Evolutionary conservation across 2,797 vertebrate species (phyloP).

Genomic region (Acanthurus tractus): DNA sequence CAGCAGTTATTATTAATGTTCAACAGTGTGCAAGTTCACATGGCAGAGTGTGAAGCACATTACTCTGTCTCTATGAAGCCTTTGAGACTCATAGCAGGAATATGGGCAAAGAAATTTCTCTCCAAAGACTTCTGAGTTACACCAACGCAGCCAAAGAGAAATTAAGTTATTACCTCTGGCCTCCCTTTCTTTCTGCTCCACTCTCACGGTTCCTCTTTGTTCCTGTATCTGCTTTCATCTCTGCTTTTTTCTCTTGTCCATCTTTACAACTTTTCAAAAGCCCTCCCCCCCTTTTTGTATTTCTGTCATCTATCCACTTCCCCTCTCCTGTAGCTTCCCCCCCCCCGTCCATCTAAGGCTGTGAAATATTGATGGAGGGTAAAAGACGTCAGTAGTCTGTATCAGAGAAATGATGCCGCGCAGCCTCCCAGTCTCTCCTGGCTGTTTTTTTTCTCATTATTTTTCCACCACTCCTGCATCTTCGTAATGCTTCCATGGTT

Average conservation of each 20-base stretch:
- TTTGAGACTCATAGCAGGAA: neutral
- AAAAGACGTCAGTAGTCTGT: constrained; percentile 78
- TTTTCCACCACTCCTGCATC: constrained; percentile 47
- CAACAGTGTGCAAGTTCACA: constrained; percentile 2
- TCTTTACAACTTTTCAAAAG: constrained; percentile 45
- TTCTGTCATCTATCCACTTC: constrained; percentile 21
- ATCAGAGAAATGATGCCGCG: constrained; percentile 66
- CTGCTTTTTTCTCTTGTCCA: constrained; percentile 17
- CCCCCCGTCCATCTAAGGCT: constrained; percentile 31
- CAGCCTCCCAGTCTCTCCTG: constrained; percentile 59
- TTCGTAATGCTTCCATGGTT: constrained; percentile 55
- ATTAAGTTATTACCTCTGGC: constrained; percentile 43
- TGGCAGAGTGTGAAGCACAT: constrained; percentile 29
- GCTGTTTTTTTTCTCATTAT: constrained; percentile 74
- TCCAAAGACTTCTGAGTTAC: constrained; percentile 22
- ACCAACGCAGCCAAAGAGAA: constrained; percentile 29
- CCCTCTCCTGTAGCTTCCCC: neutral
- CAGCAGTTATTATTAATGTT: constrained; percentile 36
- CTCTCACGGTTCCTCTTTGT: constrained; percentile 19
- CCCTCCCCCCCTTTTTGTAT: constrained; percentile 25
- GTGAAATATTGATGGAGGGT: constrained; percentile 81
- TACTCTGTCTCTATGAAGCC: neutral
- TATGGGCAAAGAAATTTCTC: constrained; percentile 37
- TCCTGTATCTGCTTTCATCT: constrained; percentile 43
- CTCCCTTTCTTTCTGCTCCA: neutral